phyloP scores from a whole-genome alignment of 2,113 vertebrate species.

The Actinemys pallida region DNA sequence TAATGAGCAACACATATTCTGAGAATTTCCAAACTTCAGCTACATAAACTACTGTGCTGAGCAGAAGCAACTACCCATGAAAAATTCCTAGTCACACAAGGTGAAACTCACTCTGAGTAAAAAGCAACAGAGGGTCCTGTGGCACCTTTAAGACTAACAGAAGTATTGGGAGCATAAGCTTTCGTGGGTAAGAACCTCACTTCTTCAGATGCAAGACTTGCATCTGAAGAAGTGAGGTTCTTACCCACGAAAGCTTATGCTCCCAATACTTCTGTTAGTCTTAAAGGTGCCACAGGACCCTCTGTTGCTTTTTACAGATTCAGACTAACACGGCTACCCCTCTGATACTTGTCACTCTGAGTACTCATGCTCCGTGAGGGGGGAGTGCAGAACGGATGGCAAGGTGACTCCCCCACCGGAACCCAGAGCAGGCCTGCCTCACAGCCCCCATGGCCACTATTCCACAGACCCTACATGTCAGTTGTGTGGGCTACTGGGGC shows the following conservation, averaged over 20 bases:
- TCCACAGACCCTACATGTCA: neutral
- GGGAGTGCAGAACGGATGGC: neutral
- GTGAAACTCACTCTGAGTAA: neutral
- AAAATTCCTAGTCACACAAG: neutral
- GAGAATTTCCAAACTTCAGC: neutral
- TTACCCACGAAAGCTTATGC: no score
- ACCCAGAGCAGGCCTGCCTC: neutral
- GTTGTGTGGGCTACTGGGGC: neutral
- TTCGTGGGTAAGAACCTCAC: no score
- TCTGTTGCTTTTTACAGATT: no score
- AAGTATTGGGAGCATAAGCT: no score
- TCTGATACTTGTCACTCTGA: neutral
- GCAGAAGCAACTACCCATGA: neutral
- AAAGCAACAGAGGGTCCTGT: no score
- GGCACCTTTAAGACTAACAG: no score
- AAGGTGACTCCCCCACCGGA: fast-evolving
- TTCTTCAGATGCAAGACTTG: no score
- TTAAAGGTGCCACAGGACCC: no score
- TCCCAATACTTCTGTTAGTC: no score
- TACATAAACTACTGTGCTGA: neutral
- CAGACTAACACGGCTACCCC: no score
- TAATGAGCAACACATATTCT: neutral
- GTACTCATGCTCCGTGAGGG: neutral
- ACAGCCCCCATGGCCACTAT: neutral
- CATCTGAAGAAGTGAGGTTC: no score